Percentiles rank a stretch among this genome's conserved stretches.
phyloP scores from a whole-genome alignment of 2,797 vertebrate species.

The Squalus acanthias region DNA sequence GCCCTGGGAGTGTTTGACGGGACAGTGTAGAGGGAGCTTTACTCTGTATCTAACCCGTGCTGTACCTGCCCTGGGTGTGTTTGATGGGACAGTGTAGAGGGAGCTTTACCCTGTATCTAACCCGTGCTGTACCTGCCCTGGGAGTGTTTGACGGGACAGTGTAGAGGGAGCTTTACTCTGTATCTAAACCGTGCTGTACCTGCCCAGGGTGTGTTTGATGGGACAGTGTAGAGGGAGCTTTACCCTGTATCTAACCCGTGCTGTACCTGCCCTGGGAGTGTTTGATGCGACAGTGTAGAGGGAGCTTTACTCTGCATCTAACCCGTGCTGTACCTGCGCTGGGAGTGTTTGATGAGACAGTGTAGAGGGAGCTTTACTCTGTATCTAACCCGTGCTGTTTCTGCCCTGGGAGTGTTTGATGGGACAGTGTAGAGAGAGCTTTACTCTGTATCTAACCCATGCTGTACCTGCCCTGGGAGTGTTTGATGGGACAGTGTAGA shows the following conservation, averaged over 20 bases:
- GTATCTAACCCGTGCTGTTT: no score
- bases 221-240: neutral
- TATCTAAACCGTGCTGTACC: no score
- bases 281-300: neutral
- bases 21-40: neutral
- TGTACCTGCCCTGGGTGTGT: neutral
- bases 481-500: neutral
- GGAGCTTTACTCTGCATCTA: neutral
- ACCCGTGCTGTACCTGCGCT: neutral
- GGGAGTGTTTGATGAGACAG: no score
- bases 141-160: neutral
- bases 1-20: neutral
- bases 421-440: neutral
- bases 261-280: neutral
- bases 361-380: no score
- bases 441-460: neutral
- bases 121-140: neutral
- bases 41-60: neutral
- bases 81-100: neutral
- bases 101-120: slow-evolving; percentile 1
- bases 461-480: neutral
- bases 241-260: neutral
- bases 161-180: no score
- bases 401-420: neutral
- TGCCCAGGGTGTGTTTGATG: neutral